Conservation (phyloP, 2,797 vertebrate species). For the Pseudotriccus pelzelni region DNA sequence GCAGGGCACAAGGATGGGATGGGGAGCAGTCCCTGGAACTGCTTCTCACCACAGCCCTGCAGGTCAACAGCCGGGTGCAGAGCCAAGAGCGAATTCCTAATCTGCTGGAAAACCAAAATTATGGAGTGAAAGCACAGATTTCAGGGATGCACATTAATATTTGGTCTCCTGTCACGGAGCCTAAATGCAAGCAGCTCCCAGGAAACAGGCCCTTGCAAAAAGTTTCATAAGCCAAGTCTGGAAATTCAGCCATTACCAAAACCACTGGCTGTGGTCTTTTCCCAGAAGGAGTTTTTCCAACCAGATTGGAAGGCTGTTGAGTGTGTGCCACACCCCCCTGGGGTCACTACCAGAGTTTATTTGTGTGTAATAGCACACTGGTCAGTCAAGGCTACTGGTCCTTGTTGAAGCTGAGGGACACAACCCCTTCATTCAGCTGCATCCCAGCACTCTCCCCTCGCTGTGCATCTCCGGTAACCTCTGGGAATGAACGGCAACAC, state of each 20-base stretch:
- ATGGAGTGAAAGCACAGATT: not conserved
- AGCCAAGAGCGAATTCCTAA: not conserved
- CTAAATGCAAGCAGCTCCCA: not conserved
- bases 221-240: not conserved
- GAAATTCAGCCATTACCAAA: not conserved
- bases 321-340: fast-evolving
- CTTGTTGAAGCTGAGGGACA: not conserved
- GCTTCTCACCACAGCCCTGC: not conserved
- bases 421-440: not conserved
- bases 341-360: not conserved
- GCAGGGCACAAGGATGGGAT: not conserved
- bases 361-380: not conserved
- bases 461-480: not conserved
- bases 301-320: not conserved
- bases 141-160: not conserved
- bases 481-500: fast-evolving
- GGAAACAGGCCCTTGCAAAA: not conserved
- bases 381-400: not conserved
- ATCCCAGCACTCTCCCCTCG: not conserved
- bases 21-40: not conserved
- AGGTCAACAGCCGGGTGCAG: fast-evolving
- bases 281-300: not conserved
- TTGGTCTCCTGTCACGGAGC: not conserved
- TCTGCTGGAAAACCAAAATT: not conserved
- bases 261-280: not conserved